Conservation (phyloP, 2,797 vertebrate genomes). For the Crypturellus tataupa region DNA sequence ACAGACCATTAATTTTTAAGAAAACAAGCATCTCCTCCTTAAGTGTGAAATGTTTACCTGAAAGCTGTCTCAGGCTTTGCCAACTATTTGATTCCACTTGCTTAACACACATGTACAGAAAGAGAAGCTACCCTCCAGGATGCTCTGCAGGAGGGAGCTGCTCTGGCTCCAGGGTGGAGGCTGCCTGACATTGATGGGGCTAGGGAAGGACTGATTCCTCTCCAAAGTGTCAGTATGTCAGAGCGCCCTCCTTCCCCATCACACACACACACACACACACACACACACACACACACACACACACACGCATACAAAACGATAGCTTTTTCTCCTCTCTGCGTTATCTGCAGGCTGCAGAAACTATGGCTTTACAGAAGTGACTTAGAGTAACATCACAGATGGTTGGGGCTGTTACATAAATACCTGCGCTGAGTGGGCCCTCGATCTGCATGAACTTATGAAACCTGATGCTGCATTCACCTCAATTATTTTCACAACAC, state of each 20-base stretch:
- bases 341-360: background rate
- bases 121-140: background rate
- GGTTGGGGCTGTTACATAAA: background rate
- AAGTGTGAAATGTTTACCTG: background rate
- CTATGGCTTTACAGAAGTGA: background rate
- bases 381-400: slow-evolving; percentile 4
- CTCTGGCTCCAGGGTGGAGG: background rate
- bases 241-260: background rate
- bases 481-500: slow-evolving; percentile 18
- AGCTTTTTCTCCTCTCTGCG: background rate
- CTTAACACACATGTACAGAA: background rate
- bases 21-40: background rate
- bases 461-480: background rate
- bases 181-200: background rate
- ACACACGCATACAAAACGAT: background rate
- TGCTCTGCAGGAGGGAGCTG: background rate
- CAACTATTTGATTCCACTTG: background rate
- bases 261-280: background rate
- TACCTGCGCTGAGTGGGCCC: background rate
- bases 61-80: slow-evolving; percentile 19
- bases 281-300: background rate
- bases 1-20: background rate
- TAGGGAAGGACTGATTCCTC: background rate
- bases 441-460: background rate
- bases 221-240: background rate